phyloP scores from a whole-genome alignment of 2,797 vertebrate genomes.

The Odontamblyopus lacepedii region DNA sequence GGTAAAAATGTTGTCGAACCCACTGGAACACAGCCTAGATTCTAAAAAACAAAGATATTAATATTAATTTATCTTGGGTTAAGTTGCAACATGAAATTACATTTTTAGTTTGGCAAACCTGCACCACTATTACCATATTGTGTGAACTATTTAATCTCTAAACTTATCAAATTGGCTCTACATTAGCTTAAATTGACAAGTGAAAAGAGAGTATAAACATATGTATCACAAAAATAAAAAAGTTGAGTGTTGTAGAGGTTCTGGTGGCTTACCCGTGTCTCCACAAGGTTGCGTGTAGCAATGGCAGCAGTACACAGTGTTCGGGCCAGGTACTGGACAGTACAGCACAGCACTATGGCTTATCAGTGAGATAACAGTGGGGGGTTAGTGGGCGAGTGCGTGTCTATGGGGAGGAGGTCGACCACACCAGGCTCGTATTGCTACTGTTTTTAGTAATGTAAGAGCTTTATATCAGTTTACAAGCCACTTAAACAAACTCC shows the following conservation, averaged over 20 bases:
- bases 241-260: conserved; percentile 1
- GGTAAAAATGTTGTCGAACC: conserved; percentile 65
- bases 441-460: conserved; percentile 39
- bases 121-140: neutral
- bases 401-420: conserved; percentile 32
- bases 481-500: neutral
- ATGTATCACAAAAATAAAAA: neutral
- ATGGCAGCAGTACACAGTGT: conserved; percentile 15
- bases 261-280: conserved; percentile 57
- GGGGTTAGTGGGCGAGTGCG: conserved; percentile 12
- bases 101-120: neutral
- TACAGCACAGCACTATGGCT: conserved; percentile 41
- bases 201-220: neutral
- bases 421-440: conserved; percentile 39
- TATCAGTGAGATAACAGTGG: conserved; percentile 55
- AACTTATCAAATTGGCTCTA: neutral
- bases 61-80: conserved; percentile 7
- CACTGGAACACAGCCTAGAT: conserved; percentile 56
- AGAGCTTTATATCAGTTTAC: conserved; percentile 40
- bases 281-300: conserved; percentile 2
- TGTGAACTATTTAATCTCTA: neutral
- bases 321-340: conserved; percentile 39
- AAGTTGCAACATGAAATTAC: neutral
- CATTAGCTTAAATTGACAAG: neutral
- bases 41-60: conserved; percentile 28